Percentiles rank a stretch among this genome's conserved stretches.
Conservation (phyloP, 2,888 invertebrate species). For the Poecilobothrus nobilitatus region DNA sequence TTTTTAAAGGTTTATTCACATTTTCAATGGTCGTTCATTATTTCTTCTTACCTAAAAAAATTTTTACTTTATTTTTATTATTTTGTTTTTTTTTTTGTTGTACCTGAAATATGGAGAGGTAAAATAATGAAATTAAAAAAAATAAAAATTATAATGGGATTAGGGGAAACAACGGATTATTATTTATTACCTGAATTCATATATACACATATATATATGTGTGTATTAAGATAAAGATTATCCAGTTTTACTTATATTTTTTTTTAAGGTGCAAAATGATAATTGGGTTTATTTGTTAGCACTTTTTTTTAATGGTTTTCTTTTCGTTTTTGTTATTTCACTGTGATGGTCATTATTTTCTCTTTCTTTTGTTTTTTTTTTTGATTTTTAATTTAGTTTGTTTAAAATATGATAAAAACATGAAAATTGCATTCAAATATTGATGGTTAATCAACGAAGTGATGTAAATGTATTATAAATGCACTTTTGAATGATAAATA, state of each 20-base stretch:
- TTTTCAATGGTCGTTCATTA: neutral
- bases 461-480: neutral
- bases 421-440: neutral
- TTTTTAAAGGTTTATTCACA: neutral
- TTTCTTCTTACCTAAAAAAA: too few relatives aligned
- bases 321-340: neutral
- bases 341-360: neutral
- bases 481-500: neutral
- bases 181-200: neutral
- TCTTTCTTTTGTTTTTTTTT: neutral
- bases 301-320: too few relatives aligned
- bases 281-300: slow-evolving; percentile 2
- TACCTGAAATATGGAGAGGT: neutral
- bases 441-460: neutral
- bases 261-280: neutral
- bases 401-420: neutral
- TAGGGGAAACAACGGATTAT: neutral
- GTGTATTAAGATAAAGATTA: too few relatives aligned
- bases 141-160: neutral
- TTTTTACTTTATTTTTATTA: neutral
- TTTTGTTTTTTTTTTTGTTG: neutral
- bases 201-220: neutral
- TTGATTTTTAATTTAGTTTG: neutral
- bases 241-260: too few relatives aligned
- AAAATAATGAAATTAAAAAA: neutral